Base-by-base conservation (phyloP, 2,888 invertebrate species). In the Limnephilus lunatus region DNA sequence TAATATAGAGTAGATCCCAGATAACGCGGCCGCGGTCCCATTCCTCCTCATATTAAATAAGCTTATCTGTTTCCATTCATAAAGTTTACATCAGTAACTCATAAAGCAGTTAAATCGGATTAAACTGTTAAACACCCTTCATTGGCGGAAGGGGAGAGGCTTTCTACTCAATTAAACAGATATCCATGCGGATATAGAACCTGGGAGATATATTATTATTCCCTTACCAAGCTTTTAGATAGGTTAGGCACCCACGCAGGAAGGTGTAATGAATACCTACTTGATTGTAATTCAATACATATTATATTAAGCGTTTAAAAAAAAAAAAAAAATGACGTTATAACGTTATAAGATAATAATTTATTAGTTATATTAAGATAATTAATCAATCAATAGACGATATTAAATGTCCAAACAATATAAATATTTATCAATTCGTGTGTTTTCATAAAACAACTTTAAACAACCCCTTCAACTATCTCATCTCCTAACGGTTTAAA, bases 51-150 rank as follows among this genome's bases (percentile, higher is more conserved):
- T 68, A 68, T 68, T 68, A 68, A 68, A 68, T 68, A 68, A 68
- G 68, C 68, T 68, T 68, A 68, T 68, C 68, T 68, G 68, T 68
- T 68, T 68, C 68, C 68, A 68, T 68, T 68, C 68, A 68, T 68
- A 68, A 68, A 68, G 25, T 68, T 68, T 68, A 68, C 68, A 68
- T n/a, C 68, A 68, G 25, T 68, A 25, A 68, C 68, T 68, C 68
- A 68, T 68, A 68, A 68, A 68, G 25, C 68, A 68, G 68, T 68
- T 68, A 68, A 68, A 68, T 68, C 68, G 68, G 68, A 68, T 68
- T 68, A 68, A 68, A 68, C 68, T 25, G 68, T 68, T 68, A 68
- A 68, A 68, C 68, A 68, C 68, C 68, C 68, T 68, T 68, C 68
- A 68, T n/a, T 68, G 68, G 68, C 68, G 68, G 68, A 68, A 68